Evolutionary conservation across 35 echinoderm and acorn worm species (phyloP).

Genomic region (Stichopus chloronotus): DNA sequence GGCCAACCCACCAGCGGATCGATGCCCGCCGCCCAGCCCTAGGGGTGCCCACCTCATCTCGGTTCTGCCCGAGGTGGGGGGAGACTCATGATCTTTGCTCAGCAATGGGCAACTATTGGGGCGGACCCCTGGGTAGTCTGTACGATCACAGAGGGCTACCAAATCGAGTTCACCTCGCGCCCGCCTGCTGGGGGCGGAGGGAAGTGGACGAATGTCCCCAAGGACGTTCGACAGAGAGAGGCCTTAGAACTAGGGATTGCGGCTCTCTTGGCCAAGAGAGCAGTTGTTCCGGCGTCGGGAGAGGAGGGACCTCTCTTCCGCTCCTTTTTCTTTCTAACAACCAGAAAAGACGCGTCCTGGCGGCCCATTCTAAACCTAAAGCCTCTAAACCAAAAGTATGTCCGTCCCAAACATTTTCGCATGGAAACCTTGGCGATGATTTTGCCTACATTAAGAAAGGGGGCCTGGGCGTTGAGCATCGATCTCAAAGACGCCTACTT

Average conservation of each 20-base stretch:
- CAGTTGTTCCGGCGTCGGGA: background rate
- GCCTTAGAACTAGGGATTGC: background rate
- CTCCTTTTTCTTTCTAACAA: background rate
- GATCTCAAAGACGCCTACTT: no score
- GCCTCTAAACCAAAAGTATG: conserved; percentile 1
- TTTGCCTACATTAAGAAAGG: no score
- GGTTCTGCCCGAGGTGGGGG: background rate
- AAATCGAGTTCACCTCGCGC: background rate
- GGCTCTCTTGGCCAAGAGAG: background rate
- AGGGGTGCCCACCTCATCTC: conserved; percentile 13
- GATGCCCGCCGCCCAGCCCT: background rate
- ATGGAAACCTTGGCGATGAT: no score
- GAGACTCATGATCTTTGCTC: background rate
- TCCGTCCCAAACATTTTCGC: no score
- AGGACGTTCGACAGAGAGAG: background rate
- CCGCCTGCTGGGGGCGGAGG: background rate
- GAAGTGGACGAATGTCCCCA: no score
- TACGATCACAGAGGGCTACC: background rate
- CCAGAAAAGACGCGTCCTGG: background rate
- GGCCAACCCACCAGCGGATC: background rate
- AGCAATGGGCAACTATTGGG: background rate
- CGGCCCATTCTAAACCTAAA: conserved; percentile 5
- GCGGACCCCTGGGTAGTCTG: background rate
- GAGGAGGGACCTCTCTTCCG: background rate
- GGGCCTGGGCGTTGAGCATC: no score